Evolutionary conservation across 2,888 invertebrate genomes (phyloP).

Genomic region (Eulithis prunata): DNA sequence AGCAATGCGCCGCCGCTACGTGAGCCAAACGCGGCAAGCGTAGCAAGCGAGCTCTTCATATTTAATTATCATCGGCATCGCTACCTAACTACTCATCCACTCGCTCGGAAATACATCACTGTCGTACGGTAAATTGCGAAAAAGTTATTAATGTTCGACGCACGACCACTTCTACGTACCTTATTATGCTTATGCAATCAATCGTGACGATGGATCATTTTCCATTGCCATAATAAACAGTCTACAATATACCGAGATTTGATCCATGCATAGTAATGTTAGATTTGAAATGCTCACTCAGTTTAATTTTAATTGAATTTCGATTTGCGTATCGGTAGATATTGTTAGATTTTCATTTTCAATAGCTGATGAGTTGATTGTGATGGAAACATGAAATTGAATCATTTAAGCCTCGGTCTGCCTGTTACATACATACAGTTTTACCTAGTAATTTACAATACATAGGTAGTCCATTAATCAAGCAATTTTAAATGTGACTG

Average conservation of each 20-base stretch:
- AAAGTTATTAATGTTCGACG: slow-evolving; percentile 47
- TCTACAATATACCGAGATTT: slow-evolving; percentile 19
- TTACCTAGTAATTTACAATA: background rate
- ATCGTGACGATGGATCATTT: slow-evolving; percentile 31
- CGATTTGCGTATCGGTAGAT: slow-evolving; percentile 12
- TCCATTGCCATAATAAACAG: slow-evolving; percentile 25
- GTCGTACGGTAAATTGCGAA: slow-evolving; percentile 46
- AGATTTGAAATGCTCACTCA: slow-evolving; percentile 23
- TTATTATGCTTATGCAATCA: slow-evolving; percentile 39
- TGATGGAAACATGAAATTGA: background rate
- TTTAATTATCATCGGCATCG: slow-evolving; percentile 57
- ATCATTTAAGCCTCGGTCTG: background rate
- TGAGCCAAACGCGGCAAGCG: slow-evolving; percentile 24
- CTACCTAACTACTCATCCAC: slow-evolving; percentile 47
- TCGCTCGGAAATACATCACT: slow-evolving; percentile 48
- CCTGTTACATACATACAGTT: background rate
- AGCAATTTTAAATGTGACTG: slow-evolving; percentile 10
- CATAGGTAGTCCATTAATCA: background rate
- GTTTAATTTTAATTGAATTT: slow-evolving; percentile 13
- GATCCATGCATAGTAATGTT: slow-evolving; percentile 17
- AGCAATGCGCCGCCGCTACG: slow-evolving; percentile 32
- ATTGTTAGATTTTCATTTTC: slow-evolving; percentile 12
- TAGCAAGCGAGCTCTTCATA: slow-evolving; percentile 21
- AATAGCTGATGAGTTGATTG: slow-evolving; percentile 7
- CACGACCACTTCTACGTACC: slow-evolving; percentile 24